Evolutionary conservation across 2,113 vertebrate genomes (phyloP).

Genomic region (Lagopus leucura): DNA sequence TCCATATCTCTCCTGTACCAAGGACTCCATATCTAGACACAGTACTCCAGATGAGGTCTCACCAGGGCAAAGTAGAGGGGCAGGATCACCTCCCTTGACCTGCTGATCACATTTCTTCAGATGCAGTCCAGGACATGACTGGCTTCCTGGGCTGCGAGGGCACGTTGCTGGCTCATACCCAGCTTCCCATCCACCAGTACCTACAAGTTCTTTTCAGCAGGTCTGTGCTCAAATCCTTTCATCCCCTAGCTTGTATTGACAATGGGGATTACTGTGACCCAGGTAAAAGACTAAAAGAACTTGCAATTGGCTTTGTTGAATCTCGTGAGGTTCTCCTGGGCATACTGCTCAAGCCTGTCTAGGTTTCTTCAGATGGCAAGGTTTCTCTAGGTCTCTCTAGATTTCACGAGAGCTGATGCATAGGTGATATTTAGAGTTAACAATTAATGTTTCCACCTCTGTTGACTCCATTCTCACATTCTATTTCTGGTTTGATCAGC

Average conservation of each 20-base stretch:
- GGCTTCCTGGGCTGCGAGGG: not conserved
- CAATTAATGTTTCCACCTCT: not conserved
- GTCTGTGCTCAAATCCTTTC: not conserved
- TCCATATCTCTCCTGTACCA: no score
- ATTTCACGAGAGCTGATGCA: rapidly evolving
- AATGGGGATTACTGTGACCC: not conserved
- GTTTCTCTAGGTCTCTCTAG: not conserved
- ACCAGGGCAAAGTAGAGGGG: not conserved
- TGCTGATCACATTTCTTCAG: not conserved
- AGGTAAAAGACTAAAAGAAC: no score
- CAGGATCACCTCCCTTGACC: not conserved
- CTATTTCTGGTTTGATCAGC: not conserved
- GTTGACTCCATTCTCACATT: not conserved
- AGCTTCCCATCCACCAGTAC: not conserved
- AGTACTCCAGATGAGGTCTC: not conserved
- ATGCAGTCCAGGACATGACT: not conserved
- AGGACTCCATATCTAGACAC: not conserved
- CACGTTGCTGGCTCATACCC: not conserved
- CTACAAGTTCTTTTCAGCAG: not conserved
- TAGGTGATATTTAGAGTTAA: not conserved
- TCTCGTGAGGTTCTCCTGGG: not conserved
- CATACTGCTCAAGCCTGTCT: not conserved
- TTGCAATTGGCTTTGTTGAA: not conserved
- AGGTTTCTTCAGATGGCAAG: not conserved
- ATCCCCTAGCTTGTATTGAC: not conserved